Base-by-base conservation (phyloP, 2,113 vertebrate genomes). In the Bostrychus sinensis region DNA sequence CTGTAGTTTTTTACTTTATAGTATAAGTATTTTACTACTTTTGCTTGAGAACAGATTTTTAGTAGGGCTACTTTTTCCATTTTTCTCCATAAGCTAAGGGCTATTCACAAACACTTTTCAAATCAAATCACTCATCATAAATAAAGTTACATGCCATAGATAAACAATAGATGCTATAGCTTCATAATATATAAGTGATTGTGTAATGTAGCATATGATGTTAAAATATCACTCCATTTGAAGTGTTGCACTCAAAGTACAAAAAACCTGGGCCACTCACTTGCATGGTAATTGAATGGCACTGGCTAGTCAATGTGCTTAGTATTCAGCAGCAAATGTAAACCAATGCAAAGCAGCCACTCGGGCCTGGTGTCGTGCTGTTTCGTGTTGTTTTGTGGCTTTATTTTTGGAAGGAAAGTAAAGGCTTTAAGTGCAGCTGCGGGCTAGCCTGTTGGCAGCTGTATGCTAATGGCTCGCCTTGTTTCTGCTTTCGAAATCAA, bases 361-460 rank as follows among this genome's bases (percentile, higher is more conserved):
- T 66, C n/a, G 25, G 34, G 30, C 56, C 63, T 55, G 56, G 43
- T 43, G 48, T 62, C 61, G 60, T 71, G 72, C 50, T 60, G 50
- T 48, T 60, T 51, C 55, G 53, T 7, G 13, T 67, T 71, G 72
- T 72, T 72, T 62, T 75, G 69, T 63, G 62, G 62, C 60, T 83
- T 80, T 84, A 80, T 86, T 80, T 82, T 78, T 70, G 57, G 39
- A 56, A 70, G 60, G 50, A 75, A 78, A 70, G 63, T 66, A 56
- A 63, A 73, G 71, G 59, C 59, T 80, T 61, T 61, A 63, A 55
- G 81, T 78, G 81, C 80, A 83, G 84, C 81, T 78, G 87, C 79
- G 48, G 72, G 64, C 72, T 78, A 69, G 82, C 83, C 75, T 82
- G 66, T 74, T 81, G 77, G 82, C 87, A 91, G 86, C 83, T 90